A percentile compares a stretch with the other conserved stretches of the same genome.
Conservation (phyloP, 2,888 invertebrate species). For the Lagria hirta region DNA sequence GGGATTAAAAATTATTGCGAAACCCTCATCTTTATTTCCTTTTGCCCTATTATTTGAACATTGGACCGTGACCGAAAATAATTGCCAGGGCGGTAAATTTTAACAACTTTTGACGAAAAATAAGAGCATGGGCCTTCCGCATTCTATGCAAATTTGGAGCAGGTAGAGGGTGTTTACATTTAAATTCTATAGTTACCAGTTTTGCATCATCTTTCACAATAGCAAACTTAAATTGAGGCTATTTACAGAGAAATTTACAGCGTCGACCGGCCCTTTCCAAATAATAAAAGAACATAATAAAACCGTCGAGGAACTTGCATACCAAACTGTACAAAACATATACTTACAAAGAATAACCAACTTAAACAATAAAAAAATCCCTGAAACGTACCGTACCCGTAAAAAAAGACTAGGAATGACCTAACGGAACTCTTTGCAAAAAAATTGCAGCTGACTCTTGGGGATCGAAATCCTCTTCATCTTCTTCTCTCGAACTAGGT, state of each 20-base stretch:
- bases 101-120: background rate
- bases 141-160: conserved; percentile 7
- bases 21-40: conserved; percentile 14
- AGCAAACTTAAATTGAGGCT: conserved; percentile 2
- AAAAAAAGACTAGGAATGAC: conserved; percentile 45
- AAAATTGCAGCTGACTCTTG: conserved; percentile 59
- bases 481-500: conserved; percentile 51
- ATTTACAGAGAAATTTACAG: conserved; percentile 4
- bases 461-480: conserved; percentile 58
- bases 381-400: conserved; percentile 38
- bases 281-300: too few species aligned
- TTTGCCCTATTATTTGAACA: conserved; percentile 7
- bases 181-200: conserved; percentile 11
- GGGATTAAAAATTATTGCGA: conserved; percentile 5
- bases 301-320: conserved; percentile 54
- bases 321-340: conserved; percentile 46
- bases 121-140: conserved; percentile 1
- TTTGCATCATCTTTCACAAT: conserved; percentile 17
- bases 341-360: conserved; percentile 23
- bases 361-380: conserved; percentile 41
- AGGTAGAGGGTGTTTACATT: conserved; percentile 2
- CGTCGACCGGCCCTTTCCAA: conserved; percentile 7
- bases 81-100: conserved; percentile 7
- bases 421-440: conserved; percentile 47
- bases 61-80: conserved; percentile 7